Base-by-base conservation (phyloP, 2,888 invertebrate genomes). In the Caenorhabditis sulstoni region DNA sequence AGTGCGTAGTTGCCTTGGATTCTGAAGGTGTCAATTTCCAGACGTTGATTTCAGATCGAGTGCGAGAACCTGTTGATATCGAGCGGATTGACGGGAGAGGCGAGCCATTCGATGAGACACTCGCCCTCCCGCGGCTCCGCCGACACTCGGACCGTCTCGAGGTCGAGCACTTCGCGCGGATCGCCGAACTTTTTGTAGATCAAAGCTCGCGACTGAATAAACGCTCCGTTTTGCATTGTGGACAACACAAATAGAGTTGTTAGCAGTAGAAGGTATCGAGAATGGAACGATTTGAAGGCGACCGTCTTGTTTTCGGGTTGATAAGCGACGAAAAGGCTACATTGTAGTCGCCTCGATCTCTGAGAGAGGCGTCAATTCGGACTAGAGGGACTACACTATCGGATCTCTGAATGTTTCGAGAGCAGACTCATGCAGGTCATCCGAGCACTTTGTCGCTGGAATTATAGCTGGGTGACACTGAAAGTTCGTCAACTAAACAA, bases 11-110 rank as follows among this genome's bases (percentile, higher is more conserved):
- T 81, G 0, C 85, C 85, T 49, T 82, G 79, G 23, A 82, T 71
- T 58, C 76, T 79, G 47, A 49, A 70, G 50, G 53, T 37, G n/a
- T n/a, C n/a, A n/a, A n/a, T n/a, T n/a, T n/a, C n/a, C n/a, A n/a
- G n/a, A n/a, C n/a, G n/a, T n/a, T n/a, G 20, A 37, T 39, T 14
- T 18, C 11, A 4, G 8, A 18, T n/a, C n/a, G n/a, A n/a, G n/a
- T n/a, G n/a, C 35, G 16, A 57, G 8, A 16, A 77, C 64, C 76
- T 35, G 47, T 89, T 89, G 57, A 89, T 85, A 74, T 89, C 89
- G 22, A 87, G 53, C 1, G 88, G 88, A 68, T 89, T 87, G 37
- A 89, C 66, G 8, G 89, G 89, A 20, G 87, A 79, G n/a, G 87
- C 87, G 2, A 89, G 73, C 89, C 89, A 89, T 64, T 83, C 74